Evolutionary conservation across 1,140 invertebrate species (phyloP), one percentile per base, ranked within the genome.

Genomic region (Portunus trituberculatus): DNA sequence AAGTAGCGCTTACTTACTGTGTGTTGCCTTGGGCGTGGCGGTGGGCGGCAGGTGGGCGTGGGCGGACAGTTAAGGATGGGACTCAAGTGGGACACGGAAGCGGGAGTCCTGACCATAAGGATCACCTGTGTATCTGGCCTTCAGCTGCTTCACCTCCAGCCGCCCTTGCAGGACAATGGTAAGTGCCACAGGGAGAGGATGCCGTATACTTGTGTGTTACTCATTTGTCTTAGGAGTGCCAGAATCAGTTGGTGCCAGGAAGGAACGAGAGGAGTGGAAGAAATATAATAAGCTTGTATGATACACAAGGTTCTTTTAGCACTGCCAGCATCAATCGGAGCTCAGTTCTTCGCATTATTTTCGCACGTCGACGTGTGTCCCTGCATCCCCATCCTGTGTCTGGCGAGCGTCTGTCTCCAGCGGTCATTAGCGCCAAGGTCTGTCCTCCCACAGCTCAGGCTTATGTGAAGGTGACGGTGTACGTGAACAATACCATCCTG

Each of bases 391-490:
- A 10, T 59, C 52, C 16, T 59, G 52, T 59, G 52, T 59, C 12
- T 20, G 52, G 52, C 8, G 52, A 59, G 16, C 52, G 52, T 59
- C 16, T 59, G 52, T 14, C 52, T 20, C 52, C 52, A 14, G 52
- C 52, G 52, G 52, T 59, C 12, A 59, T 14, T 59, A 20, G 52
- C 52, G 52, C 52, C 52, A 59, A 59, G 52, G 52, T 59, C 12
- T 59, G 52, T 59, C 16, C 52, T 59, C 52, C 52, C 10, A 92
- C 84, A 95, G 94, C 89, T 25, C 94, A 95, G 48, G 94, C 92
- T 28, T 95, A 95, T 29, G 91, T 95, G 39, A 95, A 95, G 89
- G 94, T 95, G 28, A 95, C 94, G 0, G 94, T 95, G 90, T 95
- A 95, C 90, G 84, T 84, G 0, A 95, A 95, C 91, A 95, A 95